Percentiles rank a stretch among this genome's conserved stretches.
Conservation (phyloP, 1,140 invertebrate genomes). For the Archivesica marissinica region DNA sequence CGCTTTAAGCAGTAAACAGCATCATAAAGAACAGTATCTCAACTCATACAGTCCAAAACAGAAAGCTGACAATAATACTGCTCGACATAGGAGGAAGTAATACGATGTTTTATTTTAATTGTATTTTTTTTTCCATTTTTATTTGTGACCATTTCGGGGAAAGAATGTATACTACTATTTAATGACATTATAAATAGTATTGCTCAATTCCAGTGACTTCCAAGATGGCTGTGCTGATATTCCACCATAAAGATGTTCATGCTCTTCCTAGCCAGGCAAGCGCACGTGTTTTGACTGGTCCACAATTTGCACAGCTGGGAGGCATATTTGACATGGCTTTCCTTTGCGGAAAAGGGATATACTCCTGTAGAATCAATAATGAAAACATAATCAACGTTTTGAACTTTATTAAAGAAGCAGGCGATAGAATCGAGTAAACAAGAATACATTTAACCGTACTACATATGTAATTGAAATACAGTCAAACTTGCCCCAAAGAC, state of each 20-base stretch:
- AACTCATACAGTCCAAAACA: no score
- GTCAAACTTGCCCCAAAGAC: no score
- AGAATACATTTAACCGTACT: no score
- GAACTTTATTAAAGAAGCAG: not conserved
- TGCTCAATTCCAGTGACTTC: slow-evolving; percentile 1
- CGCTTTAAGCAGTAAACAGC: no score
- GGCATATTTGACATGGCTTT: slow-evolving; percentile 65
- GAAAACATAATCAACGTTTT: not conserved
- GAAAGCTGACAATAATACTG: no score
- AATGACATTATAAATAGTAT: not conserved
- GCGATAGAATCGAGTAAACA: no score
- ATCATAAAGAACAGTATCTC: no score
- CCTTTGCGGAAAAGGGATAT: slow-evolving; percentile 54
- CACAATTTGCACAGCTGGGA: slow-evolving; percentile 53
- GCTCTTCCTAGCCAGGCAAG: slow-evolving; percentile 58
- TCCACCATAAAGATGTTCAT: slow-evolving; percentile 66
- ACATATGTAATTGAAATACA: no score
- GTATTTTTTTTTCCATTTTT: no score
- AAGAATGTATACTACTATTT: not conserved
- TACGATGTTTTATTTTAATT: no score
- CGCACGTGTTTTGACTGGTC: slow-evolving; percentile 58
- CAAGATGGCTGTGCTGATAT: slow-evolving; percentile 54
- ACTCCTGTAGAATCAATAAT: slow-evolving; percentile 63
- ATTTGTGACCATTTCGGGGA: no score
- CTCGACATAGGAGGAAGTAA: no score